Base-by-base conservation (phyloP, 2,113 vertebrate genomes). In the Trichechus manatus region DNA sequence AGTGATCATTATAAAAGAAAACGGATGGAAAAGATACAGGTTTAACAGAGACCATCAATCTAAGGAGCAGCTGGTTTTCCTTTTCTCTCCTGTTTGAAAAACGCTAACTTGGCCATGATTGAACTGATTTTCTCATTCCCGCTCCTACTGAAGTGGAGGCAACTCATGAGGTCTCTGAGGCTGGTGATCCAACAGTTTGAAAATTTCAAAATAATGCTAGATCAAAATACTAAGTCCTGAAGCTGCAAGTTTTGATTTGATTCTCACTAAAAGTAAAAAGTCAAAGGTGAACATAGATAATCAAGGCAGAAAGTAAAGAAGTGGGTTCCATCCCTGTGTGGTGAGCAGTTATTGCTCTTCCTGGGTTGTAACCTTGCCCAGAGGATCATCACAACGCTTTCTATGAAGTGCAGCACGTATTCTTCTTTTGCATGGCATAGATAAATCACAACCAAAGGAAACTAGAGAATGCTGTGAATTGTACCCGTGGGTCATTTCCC, bases 231-330 rank as follows among this genome's bases (percentile, higher is more conserved):
- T 91, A 91, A 82, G 50, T 78, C 33, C 61, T 53, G 1, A 81
- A 95, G 42, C 20, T 84, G 27, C 4, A 92, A 61, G 19, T 63
- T 85, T 66, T 93, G 42, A n/a, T 81, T 96, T 93, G 93, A 44
- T 68, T 93, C 42, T 90, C 23, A 47, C 50, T 36, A 47, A 29
- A 56, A 14, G 50, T 74, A 91, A 70, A 75, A 75, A n/a, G 9
- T 33, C 31, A 84, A 82, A n/a, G 6, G 39, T 88, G 66, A 92
- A 94, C 93, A 78, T 22, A 90, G 42, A 56, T 81, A 3, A 89
- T 64, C 70, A 79, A 33, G 23, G 56, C 7, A 90, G 33, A 91
- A 95, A 89, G 56, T 39, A 87, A 77, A 29, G 4, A 87, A 89
- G 10, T 56, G 31, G 14, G 22, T 83, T 56, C 53, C 15, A 9